Base-by-base conservation (phyloP, 1,140 invertebrate species). In the Trachelipus rathkii region DNA sequence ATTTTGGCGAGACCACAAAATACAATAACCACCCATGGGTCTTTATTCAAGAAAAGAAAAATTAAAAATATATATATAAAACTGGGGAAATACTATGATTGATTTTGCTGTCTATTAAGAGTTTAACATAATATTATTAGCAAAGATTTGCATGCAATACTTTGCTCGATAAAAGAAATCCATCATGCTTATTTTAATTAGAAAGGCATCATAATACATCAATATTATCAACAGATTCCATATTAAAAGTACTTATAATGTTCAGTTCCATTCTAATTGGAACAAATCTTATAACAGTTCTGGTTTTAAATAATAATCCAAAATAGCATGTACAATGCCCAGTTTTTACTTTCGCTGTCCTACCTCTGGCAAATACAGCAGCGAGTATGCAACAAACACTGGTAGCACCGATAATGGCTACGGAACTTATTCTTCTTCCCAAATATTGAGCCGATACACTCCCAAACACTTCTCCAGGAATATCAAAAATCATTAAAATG, bases 1-100 rank as follows among this genome's bases (percentile, higher is more conserved):
- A 78, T 53, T 68, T 78, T 78, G 0, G 66, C 72, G 33, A 78
- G 73, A 11, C 77, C 73, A 43, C 77, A 78, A 21, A 78, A 74
- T 10, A 73, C 69, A 66, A 74, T 68, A 44, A 78, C 23, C 43
- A 73, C 15, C 77, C 73, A 71, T 21, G 69, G 72, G n/a, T 74
- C 77, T 78, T 33, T 33, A 33, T 33, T 3, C 6, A 33, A 33
- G 6, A 33, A 33, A 33, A 33, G 33, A 33, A 33, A 33, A 33
- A 33, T n/a, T n/a, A 33, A 33, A 33, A 33, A 33, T 33, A 33
- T 3, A n/a, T n/a, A 3, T 3, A 33, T 3, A 33, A 33, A 33
- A 33, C 33, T 33, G 6, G 33, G 1, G 33, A 33, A 3, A 33
- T 33, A 33, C 2, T 3, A 6, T 1, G 33, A 33, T 6, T 33